Evolutionary conservation across 2,888 invertebrate genomes (phyloP), one percentile per base, ranked within the genome.

Genomic region (Anaspis maculata): DNA sequence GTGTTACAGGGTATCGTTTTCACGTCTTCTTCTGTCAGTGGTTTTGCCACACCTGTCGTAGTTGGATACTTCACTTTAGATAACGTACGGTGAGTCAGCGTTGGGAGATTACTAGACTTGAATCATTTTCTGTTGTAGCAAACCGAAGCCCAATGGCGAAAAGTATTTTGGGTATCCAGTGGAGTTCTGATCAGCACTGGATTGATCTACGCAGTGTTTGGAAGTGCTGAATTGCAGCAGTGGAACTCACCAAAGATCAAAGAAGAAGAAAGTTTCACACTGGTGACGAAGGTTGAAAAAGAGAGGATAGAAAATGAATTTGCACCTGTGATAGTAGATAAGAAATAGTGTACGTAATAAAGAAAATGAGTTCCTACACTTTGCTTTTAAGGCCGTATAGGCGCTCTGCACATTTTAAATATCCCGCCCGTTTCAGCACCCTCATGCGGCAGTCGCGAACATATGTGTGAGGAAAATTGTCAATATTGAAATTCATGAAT

Each of bases 1-100:
- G 66, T 79, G 15, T 63, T 74, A 2, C 63, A 79, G 27, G 79
- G 79, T 0, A 66, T 79, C 9, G 68, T 69, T 27, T 76, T 76
- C 32, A 68, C 74, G 52, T 61, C 77, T 21, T 69, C 72, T 0
- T 69, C 71, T 14, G 56, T 71, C 25, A 70, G 74, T 1, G 79
- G 79, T 22, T 77, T 78, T 39, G 61, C 78, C 26, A 77, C 77
- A 2, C 77, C 80, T 1, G 58, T 67, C 1, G 64, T 79, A 10
- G 78, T 79, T 13, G 79, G 78, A 12, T 54, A 69, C 29, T 54
- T 80, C 6, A 80, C 79, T 0, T 68, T 71, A 32, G 67, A 73
- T 46, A 78, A 79, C 56, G 79, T 79, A 59, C 72, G 74, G n/a
- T n/a, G n/a, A n/a, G n/a, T n/a, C n/a, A n/a, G n/a, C 69, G 19